phyloP scores from a whole-genome alignment of 2,113 vertebrate genomes.

The Ardeotis arabs region DNA sequence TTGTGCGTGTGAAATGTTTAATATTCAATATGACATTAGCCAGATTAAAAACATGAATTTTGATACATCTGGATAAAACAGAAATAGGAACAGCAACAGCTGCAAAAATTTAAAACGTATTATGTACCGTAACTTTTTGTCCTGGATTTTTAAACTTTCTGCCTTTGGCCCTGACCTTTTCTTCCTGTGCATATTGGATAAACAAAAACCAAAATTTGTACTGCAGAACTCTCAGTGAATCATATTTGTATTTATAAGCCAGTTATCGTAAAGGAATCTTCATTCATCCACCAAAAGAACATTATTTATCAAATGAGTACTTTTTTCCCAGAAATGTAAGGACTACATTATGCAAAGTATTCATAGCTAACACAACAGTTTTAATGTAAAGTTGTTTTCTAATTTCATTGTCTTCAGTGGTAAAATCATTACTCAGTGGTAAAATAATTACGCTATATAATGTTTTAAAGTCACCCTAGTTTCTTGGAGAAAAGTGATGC shows the following conservation, averaged over 20 bases:
- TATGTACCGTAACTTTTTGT: background rate
- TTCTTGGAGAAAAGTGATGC: background rate
- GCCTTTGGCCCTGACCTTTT: conserved; percentile 15
- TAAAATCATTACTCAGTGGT: background rate
- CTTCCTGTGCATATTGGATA: conserved; percentile 8
- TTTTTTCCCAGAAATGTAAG: background rate
- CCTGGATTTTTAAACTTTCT: conserved; percentile 25
- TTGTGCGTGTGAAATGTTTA: background rate
- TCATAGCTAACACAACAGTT: background rate
- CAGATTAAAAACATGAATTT: conserved; percentile 5
- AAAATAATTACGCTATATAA: background rate
- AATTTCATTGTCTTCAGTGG: background rate
- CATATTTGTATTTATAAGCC: background rate
- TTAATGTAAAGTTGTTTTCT: background rate
- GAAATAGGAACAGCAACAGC: background rate
- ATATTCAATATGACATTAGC: background rate
- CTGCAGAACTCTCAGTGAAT: background rate
- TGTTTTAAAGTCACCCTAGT: background rate
- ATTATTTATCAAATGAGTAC: background rate
- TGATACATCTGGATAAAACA: conserved; percentile 2
- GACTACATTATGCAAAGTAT: background rate
- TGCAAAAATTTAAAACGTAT: background rate
- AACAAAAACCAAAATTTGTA: background rate
- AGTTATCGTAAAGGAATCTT: background rate
- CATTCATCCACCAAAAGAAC: background rate